Evolutionary conservation across 1,140 invertebrate species (phyloP), one percentile per base, ranked within the genome.

Genomic region (Drosophila serrata): DNA sequence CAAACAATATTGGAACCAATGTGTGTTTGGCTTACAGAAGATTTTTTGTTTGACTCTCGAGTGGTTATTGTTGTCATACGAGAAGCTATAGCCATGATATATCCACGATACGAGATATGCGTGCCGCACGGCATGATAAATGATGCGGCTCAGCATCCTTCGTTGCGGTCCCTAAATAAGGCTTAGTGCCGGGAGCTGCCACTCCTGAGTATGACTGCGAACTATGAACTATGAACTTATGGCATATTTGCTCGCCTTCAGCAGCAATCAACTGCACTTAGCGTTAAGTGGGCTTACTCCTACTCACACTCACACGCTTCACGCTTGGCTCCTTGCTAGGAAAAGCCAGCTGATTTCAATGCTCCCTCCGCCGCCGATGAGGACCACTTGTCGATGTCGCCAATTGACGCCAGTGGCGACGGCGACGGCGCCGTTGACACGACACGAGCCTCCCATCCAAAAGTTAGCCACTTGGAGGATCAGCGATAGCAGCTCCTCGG

Each of bases 51-150:
- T 82, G 64, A 45, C 70, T 61, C 72, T 84, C 72, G 48, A 87
- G 84, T 88, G 84, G 72, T 80, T 88, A 82, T 88, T 88, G 84
- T 87, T 87, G 84, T 88, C 84, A 73, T 22, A 53, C 51, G 59
- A 42, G 59, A 55, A 62, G 63, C 24, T 82, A 58, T 63, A 29
- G 42, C 22, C 45, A 49, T 42, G 42, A 45, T 82, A 58, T 68
- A 33, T 39, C 27, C 49, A 53, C 49, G 42, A 48, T 75, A 33
- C 37, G 49, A 65, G 73, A 49, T 69, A 75, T 70, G 55, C 57
- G 62, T 56, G 62, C 27, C 27, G 12, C 60, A 40, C 51, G 48
- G 31, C 46, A 77, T 82, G 84, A 87, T 73, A 88, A 82, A 87
- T 82, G 84, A 82, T 65, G 56, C 19, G 65, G 64, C 74, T 70